phyloP scores from a whole-genome alignment of 1,140 invertebrate species.

The Eumeta japonica region DNA sequence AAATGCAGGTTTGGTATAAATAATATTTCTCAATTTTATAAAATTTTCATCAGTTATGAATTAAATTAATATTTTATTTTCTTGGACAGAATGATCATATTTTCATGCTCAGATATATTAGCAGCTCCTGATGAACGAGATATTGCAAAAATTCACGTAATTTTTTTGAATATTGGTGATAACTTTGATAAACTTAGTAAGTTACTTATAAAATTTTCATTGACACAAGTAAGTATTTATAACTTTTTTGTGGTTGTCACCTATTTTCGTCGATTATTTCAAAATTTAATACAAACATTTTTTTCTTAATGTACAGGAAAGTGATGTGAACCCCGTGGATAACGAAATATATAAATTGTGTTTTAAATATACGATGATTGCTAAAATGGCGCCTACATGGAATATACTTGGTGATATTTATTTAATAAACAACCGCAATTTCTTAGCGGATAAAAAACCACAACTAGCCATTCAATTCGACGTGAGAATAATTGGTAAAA shows the following conservation, averaged over 20 bases:
- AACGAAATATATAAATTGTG: constrained; percentile 38
- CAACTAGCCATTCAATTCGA: constrained; percentile 41
- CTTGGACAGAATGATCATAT: constrained; percentile 46
- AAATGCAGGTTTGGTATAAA: constrained; percentile 42
- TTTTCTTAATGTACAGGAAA: constrained; percentile 25
- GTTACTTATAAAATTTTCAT: constrained; percentile 37
- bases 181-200: constrained; percentile 39
- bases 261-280: too few species aligned
- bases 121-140: constrained; percentile 40
- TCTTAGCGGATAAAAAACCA: constrained; percentile 28
- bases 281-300: background rate
- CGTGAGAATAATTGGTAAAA: too few species aligned
- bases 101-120: constrained; percentile 42
- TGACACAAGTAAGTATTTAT: constrained; percentile 29
- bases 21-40: constrained; percentile 1
- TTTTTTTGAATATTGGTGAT: constrained; percentile 38
- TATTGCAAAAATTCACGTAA: constrained; percentile 35
- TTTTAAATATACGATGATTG: constrained; percentile 47
- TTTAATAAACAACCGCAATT: constrained; percentile 48
- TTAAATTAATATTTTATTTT: constrained; percentile 10
- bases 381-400: constrained; percentile 49
- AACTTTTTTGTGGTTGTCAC: too few species aligned
- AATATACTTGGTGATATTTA: constrained; percentile 41
- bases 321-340: constrained; percentile 23
- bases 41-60: background rate